Base-by-base conservation (phyloP, 2,888 invertebrate species). In the Leptopilina myrica region DNA sequence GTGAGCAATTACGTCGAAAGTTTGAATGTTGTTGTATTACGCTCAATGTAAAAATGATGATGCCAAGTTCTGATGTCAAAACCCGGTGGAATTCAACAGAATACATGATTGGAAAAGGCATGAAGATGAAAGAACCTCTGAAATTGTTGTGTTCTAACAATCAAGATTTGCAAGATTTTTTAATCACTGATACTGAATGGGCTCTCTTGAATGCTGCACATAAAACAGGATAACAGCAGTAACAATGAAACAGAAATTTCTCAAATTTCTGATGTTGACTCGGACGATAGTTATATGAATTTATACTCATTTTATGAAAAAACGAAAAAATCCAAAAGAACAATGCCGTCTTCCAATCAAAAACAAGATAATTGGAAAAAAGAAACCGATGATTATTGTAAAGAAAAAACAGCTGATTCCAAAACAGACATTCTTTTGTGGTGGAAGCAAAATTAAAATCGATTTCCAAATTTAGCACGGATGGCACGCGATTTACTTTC, bases 121-220 rank as follows among this genome's bases (percentile, higher is more conserved):
- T 65, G 40, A 40, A 65, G 7, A 65, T 65, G 65, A 26, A 40
- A 33, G 26, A 26, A 12, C 26, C 65, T 33, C 65, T 65, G 9
- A 65, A 65, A 12, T 40, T 65, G 65, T 40, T 65, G 12, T 65
- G 65, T 15, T 26, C 26, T 65, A 40, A 65, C 40, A 65, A 65
- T 40, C 65, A 26, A 9, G 12, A 26, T 11, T 40, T 65, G 26
- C 40, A 26, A 33, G 65, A 65, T 33, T 65, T 65, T 65, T 12
- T 11, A 15, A 11, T 20, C 11, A 33, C 65, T 65, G 65, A 65
- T 4, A 15, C 15, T 0, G n/a, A 65, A 12, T 65, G 1, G 26
- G 15, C 65, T 40, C 65, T 65, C 56, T 56, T 56, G n/a, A 14
- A 56, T 12, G n/a, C n/a, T 56, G 56, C 56, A 11, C 14, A 56